A percentile compares a stretch with the other conserved stretches of the same genome.
These are phyloP conservation scores for Pterophyllum scalare DNA, from an alignment of 2,113 vertebrate genomes.

Conservation along the genomic window DNA sequence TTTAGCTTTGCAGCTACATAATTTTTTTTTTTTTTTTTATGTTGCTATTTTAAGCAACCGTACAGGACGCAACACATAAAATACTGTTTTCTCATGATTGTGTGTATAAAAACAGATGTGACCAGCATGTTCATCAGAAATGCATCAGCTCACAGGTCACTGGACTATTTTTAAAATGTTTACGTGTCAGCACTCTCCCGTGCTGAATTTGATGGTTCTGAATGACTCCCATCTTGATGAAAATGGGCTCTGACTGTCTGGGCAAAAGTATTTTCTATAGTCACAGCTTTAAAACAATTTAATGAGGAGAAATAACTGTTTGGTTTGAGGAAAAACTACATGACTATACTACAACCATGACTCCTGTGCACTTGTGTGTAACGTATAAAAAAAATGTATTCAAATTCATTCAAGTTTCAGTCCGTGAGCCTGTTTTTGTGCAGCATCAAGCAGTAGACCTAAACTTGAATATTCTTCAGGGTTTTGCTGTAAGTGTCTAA, in stretches of 20 bases:
- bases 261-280: background rate
- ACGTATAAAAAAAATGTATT: no score
- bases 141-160: background rate
- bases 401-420: background rate
- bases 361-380: background rate
- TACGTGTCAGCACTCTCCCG: background rate
- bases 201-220: background rate
- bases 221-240: background rate
- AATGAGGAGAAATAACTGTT: background rate
- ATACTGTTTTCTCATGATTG: background rate
- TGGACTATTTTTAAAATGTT: background rate
- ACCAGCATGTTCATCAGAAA: background rate
- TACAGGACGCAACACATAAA: background rate
- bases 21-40: no score
- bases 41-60: background rate
- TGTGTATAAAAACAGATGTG: background rate
- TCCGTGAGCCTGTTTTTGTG: background rate
- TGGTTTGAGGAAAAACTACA: no score
- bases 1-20: background rate
- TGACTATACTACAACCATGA: no score
- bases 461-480: background rate
- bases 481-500: background rate
- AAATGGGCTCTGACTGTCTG: background rate
- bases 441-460: background rate
- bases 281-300: background rate